Evolutionary conservation across 2,113 vertebrate genomes (phyloP).

Genomic region (Platanista minor): DNA sequence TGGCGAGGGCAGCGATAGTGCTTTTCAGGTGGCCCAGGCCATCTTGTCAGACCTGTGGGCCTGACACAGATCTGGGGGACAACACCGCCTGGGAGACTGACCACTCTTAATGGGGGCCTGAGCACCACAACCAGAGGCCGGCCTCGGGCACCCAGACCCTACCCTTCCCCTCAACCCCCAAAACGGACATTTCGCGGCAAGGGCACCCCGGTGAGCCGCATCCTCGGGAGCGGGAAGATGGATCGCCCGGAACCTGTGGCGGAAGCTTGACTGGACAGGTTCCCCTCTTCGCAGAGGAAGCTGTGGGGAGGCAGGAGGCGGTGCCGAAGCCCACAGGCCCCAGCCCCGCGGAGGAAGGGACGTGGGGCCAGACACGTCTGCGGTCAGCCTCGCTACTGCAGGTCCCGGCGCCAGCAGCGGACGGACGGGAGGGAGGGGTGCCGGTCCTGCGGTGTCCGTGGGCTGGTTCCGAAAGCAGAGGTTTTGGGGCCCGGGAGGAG

Average conservation of each 20-base stretch:
- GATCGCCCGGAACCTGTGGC: neutral
- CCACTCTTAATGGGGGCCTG: neutral
- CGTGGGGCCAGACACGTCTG: fast-evolving
- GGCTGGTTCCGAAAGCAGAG: constrained; percentile 85
- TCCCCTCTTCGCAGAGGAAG: neutral
- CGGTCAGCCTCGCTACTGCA: neutral
- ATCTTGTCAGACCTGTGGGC: neutral
- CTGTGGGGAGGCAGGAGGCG: neutral
- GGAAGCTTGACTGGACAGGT: neutral
- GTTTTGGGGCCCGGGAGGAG: constrained; percentile 57
- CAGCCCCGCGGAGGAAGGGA: too few species aligned
- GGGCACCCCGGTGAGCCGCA: neutral
- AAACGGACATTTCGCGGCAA: neutral
- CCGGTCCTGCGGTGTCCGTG: constrained; percentile 21
- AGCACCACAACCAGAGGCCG: too few species aligned
- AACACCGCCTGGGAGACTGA: neutral
- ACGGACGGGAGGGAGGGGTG: neutral
- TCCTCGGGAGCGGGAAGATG: neutral
- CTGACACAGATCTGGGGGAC: neutral
- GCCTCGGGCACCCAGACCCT: neutral
- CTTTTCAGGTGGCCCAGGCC: neutral
- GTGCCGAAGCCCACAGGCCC: neutral
- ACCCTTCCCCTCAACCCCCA: neutral
- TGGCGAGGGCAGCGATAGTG: constrained; percentile 11
- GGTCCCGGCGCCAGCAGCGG: neutral